Evolutionary conservation across 1,140 invertebrate species (phyloP), one percentile per base, ranked within the genome.

Genomic region (Delia radicum): DNA sequence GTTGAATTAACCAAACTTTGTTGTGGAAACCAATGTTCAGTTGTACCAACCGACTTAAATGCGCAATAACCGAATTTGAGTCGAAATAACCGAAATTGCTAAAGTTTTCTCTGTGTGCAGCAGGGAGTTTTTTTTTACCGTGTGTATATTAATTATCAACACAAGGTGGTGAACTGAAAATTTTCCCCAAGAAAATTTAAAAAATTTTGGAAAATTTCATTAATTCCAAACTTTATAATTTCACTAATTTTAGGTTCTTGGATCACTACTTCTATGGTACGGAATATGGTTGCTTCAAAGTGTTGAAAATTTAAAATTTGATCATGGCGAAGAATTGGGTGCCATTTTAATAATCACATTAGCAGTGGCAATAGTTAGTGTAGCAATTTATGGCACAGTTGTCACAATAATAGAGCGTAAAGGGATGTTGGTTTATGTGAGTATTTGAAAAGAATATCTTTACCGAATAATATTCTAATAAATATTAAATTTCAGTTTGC

Each of bases 181-280:
- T n/a, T n/a, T n/a, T n/a, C n/a, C n/a, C n/a, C n/a, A n/a, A n/a
- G n/a, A n/a, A n/a, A n/a, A n/a, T n/a, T n/a, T n/a, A n/a, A n/a
- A n/a, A n/a, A n/a, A n/a, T n/a, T n/a, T n/a, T n/a, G n/a, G n/a
- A n/a, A n/a, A n/a, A n/a, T n/a, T n/a, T n/a, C n/a, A n/a, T n/a
- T n/a, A n/a, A n/a, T n/a, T n/a, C n/a, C n/a, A n/a, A n/a, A n/a
- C n/a, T n/a, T n/a, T n/a, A n/a, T n/a, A n/a, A n/a, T n/a, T n/a
- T n/a, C n/a, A n/a, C n/a, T n/a, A n/a, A n/a, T 69, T 67, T 37
- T 18, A 84, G 83, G 65, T 84, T 26, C 77, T 78, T 28, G 83
- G 82, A 74, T 78, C 77, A 21, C 71, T 82, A 72, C 69, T 84
- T 61, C 82, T 82, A 69, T 84, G 82, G 83, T 85, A 83, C 46